Evolutionary conservation across 1,140 invertebrate genomes (phyloP).

Genomic region (Steinernema feltiae): DNA sequence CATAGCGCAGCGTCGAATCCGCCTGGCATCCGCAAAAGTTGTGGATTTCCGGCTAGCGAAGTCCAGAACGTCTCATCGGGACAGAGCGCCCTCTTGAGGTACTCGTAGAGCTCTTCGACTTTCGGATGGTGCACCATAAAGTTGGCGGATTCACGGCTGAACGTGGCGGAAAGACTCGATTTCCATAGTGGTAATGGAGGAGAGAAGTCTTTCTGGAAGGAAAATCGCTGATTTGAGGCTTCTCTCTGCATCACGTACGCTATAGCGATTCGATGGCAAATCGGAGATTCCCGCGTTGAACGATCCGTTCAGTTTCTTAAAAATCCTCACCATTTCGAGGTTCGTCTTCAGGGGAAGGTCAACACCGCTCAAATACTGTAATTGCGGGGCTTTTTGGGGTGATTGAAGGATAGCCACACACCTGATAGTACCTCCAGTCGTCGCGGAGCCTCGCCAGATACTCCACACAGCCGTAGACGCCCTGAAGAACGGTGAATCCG

Average conservation of each 20-base stretch:
- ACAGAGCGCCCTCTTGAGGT: constrained; percentile 14
- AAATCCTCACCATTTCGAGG: constrained; percentile 30
- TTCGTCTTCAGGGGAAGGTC: constrained; percentile 28
- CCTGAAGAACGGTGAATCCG: constrained; percentile 18
- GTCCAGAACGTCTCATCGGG: constrained; percentile 28
- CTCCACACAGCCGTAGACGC: constrained; percentile 14
- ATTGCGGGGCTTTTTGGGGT: not conserved
- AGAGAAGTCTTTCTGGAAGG: constrained; percentile 14
- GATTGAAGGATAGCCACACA: not conserved
- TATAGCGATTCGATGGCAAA: not conserved
- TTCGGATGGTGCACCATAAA: constrained; percentile 13
- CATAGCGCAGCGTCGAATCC: not conserved
- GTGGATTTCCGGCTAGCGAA: constrained; percentile 20
- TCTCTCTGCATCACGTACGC: not conserved
- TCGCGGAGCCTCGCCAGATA: not conserved
- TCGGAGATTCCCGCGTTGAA: constrained; percentile 24
- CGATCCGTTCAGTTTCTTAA: constrained; percentile 26
- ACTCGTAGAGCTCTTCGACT: constrained; percentile 20
- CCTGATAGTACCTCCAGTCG: constrained; percentile 28
- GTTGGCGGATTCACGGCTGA: constrained; percentile 37
- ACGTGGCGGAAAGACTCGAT: constrained; percentile 28
- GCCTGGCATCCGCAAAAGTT: not conserved
- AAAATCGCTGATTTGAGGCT: constrained; percentile 21
- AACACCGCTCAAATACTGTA: constrained; percentile 18
- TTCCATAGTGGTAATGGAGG: constrained; percentile 30